Evolutionary conservation across 2,888 invertebrate species (phyloP), one percentile per base, ranked within the genome.

Genomic region (Nomada lathburiana): DNA sequence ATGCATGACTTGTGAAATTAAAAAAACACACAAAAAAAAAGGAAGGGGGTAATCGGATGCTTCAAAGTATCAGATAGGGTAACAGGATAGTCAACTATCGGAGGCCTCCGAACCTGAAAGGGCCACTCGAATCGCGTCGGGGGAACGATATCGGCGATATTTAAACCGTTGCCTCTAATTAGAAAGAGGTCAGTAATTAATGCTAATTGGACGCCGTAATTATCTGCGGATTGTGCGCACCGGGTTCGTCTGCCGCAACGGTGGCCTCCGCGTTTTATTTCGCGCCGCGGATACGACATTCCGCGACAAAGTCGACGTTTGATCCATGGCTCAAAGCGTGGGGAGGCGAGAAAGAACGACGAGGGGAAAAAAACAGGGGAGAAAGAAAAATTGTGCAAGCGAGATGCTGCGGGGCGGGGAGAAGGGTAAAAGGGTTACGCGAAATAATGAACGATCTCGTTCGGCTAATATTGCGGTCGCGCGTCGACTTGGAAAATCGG

Each of bases 181-280:
- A 90, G 88, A 86, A 88, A 82, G 87, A 81, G 83, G 84, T 80
- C 82, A 79, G 88, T 88, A 90, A 90, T 90, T 90, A 90, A 89
- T 90, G 89, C 88, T 90, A 90, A 90, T 90, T 89, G 90, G 90
- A 90, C 80, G 86, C 73, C 83, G 87, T 88, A 86, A 88, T 89
- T 89, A 88, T 88, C 85, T 85, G 85, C 76, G 80, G 83, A 85
- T 85, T 84, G 84, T 85, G 72, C 69, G 71, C 42, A 57, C 36
- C 74, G 71, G 82, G 77, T 64, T 75, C 84, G 84, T 83, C 84
- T 76, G 75, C 80, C 80, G 83, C 76, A 63, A 60, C 70, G 62
- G 67, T 74, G 57, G 77, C 71, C 74, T 68, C 73, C 75, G 73
- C 73, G 79, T 84, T 82, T 80, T 73, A 69, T 76, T 70, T 57